Base-by-base conservation (phyloP, 2,888 invertebrate genomes). In the Halictus ligatus region DNA sequence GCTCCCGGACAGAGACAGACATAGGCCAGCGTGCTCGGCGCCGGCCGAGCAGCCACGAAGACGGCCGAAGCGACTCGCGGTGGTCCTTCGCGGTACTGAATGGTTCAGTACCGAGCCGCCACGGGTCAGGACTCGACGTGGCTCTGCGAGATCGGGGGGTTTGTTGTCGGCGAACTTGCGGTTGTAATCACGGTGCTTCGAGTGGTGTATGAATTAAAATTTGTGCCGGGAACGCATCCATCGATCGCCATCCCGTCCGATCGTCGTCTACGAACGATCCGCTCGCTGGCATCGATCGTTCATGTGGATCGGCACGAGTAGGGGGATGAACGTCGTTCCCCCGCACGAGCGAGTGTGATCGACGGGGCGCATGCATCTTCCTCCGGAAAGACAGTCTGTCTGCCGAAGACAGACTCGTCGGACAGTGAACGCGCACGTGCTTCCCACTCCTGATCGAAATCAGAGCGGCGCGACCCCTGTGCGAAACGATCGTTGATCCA, bases 51-150 rank as follows among this genome's bases (percentile, higher is more conserved):
- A 21, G 15, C 7, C 60, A 74, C 93, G 93, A 88, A 86, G 35
- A 8, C 18, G 29, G 75, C 90, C 93, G 93, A 93, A 87, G 82
- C 89, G 89, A 90, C 90, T 88, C 87, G 90, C 92, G 92, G 90
- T 90, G 88, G 91, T 88, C 89, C 91, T 91, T 89, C 91, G 89
- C 90, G 91, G 85, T 90, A 88, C 91, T 93, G 92, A 94, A 94
- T 94, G 94, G 93, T 90, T 94, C 94, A 94, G 94, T 94, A 93
- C 93, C 94, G 94, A 94, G 94, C 94, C 94, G 93, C 91, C 91
- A 91, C 93, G 92, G 94, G 94, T 92, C 92, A 92, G 92, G 93
- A 93, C 94, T 93, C 92, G 94, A 94, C 93, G 93, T 92, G 92
- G 90, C 74, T 90, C 83, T 81, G 75, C 81, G 58, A 73, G 7